Evolutionary conservation across 2,888 invertebrate species (phyloP), one percentile per base, ranked within the genome.

Genomic region (Mythimna lalbum): DNA sequence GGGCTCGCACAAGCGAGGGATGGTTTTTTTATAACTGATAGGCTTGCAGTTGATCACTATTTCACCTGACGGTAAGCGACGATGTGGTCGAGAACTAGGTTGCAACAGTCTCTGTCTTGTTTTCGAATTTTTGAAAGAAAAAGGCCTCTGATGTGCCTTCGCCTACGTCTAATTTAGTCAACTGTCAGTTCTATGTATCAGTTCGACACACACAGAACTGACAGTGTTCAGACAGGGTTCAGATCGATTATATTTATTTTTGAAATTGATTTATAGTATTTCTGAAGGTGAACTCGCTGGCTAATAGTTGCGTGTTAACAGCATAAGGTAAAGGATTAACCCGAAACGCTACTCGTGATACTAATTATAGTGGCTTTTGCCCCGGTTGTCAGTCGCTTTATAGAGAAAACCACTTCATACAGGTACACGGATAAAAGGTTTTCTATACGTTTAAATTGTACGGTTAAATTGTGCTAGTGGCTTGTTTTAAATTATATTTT

Each of bases 231-330:
- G n/a, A n/a, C n/a, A 50, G 17, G 23, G 43, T 52, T 61, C 17
- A 39, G 27, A 43, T 59, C 65, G 9, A 73, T 73, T 47, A 36
- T 52, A 72, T 73, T 33, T 73, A 53, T 70, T 47, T 63, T 53
- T 62, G 27, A 36, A 73, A 53, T 36, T 53, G 53, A 70, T 62
- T 47, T 63, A 73, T 62, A 27, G 21, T 62, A 62, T 53, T 47
- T 61, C 36, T 21, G 27, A 63, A 53, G 47, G 61, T 52, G 62
- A 70, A 62, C 27, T 36, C 43, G 36, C n/a, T 39, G 47, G 31
- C 43, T 2, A 12, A 70, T 4, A n/a, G 47, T 53, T 53, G 62
- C 53, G 62, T 61, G 61, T 59, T 53, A 53, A 47, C 43, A 53
- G 31, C 27, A 14, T 36, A 27, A 60, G 27, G 52, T 73, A 72